Percentiles rank a stretch among this genome's conserved stretches.
Evolutionary conservation across 2,888 invertebrate species (phyloP).

Genomic region (Morpho deidamia): DNA sequence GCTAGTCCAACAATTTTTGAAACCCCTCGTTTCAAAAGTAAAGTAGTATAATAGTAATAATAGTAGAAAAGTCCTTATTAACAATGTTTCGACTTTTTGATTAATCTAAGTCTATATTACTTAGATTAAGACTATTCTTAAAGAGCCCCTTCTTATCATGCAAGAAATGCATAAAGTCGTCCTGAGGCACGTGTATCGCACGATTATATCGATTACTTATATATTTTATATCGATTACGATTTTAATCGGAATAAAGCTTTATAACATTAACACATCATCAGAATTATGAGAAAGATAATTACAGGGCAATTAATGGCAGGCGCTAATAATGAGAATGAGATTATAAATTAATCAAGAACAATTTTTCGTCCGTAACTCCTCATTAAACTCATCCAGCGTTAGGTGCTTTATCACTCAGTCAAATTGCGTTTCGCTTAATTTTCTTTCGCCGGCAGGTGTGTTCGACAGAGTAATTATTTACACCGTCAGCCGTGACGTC

Average conservation of each 20-base stretch:
- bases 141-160: too few species aligned
- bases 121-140: too few species aligned
- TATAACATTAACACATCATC: conserved; percentile 31
- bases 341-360: conserved; percentile 60
- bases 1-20: too few species aligned
- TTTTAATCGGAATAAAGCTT: conserved; percentile 5
- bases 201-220: conserved; percentile 36
- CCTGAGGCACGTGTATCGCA: conserved; percentile 46
- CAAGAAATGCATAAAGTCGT: conserved; percentile 58
- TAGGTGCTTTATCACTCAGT: conserved; percentile 76
- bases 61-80: conserved; percentile 58
- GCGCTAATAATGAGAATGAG: conserved; percentile 50
- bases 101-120: conserved; percentile 50
- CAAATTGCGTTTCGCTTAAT: conserved; percentile 78
- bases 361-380: conserved; percentile 70
- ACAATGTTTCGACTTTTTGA: conserved; percentile 49
- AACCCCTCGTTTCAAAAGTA: conserved; percentile 43
- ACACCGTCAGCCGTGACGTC: conserved; percentile 71
- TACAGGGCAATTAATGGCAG: conserved; percentile 40
- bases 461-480: conserved; percentile 79
- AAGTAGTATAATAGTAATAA: conserved; percentile 62
- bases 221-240: not conserved
- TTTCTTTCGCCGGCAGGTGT: conserved; percentile 77
- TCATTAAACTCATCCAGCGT: conserved; percentile 72
- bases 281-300: conserved; percentile 42